Base-by-base conservation (phyloP, 2,113 vertebrate genomes). In the Amphiprion percula region DNA sequence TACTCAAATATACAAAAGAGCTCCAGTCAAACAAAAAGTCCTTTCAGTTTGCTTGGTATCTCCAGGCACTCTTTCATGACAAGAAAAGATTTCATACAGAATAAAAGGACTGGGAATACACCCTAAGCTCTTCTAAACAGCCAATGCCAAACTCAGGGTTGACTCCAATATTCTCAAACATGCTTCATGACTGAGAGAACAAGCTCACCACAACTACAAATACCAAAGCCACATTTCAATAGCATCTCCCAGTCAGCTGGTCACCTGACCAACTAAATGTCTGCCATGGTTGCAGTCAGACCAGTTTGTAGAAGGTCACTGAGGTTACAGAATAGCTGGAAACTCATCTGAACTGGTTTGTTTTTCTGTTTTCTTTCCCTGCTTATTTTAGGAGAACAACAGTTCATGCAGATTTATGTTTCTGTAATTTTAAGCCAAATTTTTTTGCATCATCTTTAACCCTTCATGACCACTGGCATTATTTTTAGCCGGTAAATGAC, bases 181-280 rank as follows among this genome's bases (percentile, higher is more conserved):
- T 58, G 59, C 56, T 80, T 80, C 54, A 70, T 66, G 59, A 74
- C 64, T 12, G 68, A 66, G 23, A 50, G 50, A 73, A 21, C 60
- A 55, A 72, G 37, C 70, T 81, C 24, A 39, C 81, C 83, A 33
- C 71, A 78, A 70, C 68, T 67, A 41, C 68, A 79, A 83, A 79
- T 56, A 79, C 63, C 68, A 73, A 80, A 78, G 8, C 70, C 83
- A 80, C 83, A 81, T 77, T 89, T 77, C 72, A 72, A 74, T n/a
- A 56, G 80, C 67, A 53, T 39, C 58, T 53, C 66, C 67, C 69
- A 72, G 76, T 85, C 83, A 71, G 78, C 68, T 65, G 74, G 66
- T 85, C 82, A 84, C 76, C 44, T 88, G 77, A 87, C 72, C 24
- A 52, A 19, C 63, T 77, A 3, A 9, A 64, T 58, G 74, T 69